These are phyloP conservation scores for Caenorhabditis sp. DNA, from an alignment of 2,888 invertebrate genomes.

Conservation along the genomic window DNA sequence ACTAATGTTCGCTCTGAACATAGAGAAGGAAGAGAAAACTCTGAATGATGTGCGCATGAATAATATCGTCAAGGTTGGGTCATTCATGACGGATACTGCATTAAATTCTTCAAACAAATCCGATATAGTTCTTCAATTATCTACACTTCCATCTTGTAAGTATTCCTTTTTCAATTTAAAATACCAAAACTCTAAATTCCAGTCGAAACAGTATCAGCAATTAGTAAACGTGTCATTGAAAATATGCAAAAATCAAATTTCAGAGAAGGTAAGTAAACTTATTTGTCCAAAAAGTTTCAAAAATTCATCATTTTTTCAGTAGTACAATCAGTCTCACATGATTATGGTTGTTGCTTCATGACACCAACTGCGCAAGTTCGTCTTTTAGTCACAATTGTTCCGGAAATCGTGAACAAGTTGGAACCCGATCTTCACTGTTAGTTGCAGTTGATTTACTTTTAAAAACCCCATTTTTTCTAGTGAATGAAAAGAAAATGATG, in stretches of 20 bases:
- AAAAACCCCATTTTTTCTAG: slow-evolving; percentile 64
- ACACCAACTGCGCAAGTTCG: slow-evolving; percentile 86
- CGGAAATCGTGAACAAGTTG: slow-evolving; percentile 91
- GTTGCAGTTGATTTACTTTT: slow-evolving; percentile 29
- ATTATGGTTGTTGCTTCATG: slow-evolving; percentile 85
- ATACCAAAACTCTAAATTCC: no score
- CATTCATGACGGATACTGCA: slow-evolving; percentile 17
- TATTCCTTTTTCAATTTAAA: slow-evolving; percentile 7
- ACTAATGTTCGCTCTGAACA: slow-evolving; percentile 14
- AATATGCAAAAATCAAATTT: slow-evolving; percentile 79
- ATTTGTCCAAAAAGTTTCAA: slow-evolving; percentile 5
- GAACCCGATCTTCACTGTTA: slow-evolving; percentile 83
- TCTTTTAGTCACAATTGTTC: slow-evolving; percentile 90
- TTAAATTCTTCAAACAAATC: slow-evolving; percentile 21
- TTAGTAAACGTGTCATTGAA: slow-evolving; percentile 86
- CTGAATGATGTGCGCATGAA: slow-evolving; percentile 8
- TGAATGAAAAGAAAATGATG: slow-evolving; percentile 81
- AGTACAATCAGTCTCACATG: slow-evolving; percentile 41
- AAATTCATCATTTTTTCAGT: slow-evolving; percentile 1
- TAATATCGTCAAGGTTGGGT: slow-evolving; percentile 16
- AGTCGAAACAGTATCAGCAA: slow-evolving; percentile 90
- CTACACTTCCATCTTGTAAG: slow-evolving; percentile 50
- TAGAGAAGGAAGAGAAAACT: slow-evolving; percentile 11
- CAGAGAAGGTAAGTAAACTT: slow-evolving; percentile 11
- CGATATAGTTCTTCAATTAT: slow-evolving; percentile 57